These are phyloP conservation scores for Drosophila jambulina DNA, from an alignment of 1,140 invertebrate species.

Conservation along the genomic window DNA sequence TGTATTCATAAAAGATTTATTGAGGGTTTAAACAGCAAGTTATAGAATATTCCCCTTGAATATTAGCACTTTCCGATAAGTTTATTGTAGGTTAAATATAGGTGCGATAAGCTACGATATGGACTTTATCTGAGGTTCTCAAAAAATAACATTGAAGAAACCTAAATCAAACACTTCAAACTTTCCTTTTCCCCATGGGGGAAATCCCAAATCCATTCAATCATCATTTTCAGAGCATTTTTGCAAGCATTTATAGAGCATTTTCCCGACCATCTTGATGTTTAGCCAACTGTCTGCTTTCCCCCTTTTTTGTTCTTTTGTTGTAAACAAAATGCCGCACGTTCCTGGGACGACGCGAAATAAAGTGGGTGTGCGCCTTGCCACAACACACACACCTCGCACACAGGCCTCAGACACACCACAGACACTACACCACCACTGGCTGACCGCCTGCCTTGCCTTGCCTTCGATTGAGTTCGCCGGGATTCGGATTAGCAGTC, in stretches of 20 bases:
- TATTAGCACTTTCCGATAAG: neutral
- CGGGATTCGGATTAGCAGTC: conserved; percentile 40
- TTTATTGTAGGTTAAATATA: neutral
- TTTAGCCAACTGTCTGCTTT: neutral
- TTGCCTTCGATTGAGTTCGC: conserved; percentile 34
- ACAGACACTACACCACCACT: neutral
- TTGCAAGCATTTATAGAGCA: conserved; percentile 10
- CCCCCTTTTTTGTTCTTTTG: conserved; percentile 30
- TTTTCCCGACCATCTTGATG: conserved; percentile 13
- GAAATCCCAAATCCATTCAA: neutral
- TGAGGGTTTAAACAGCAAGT: neutral
- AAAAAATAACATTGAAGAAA: neutral
- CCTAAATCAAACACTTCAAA: neutral
- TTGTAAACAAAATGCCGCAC: conserved; percentile 66
- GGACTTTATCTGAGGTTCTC: neutral
- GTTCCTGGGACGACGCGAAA: conserved; percentile 14
- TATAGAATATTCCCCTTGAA: neutral
- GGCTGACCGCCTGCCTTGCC: neutral
- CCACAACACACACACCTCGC: conserved; percentile 6
- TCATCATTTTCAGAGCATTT: neutral
- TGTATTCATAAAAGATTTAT: too few species aligned
- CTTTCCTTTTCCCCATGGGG: neutral
- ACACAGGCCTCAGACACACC: conserved; percentile 6
- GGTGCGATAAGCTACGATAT: neutral
- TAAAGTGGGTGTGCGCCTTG: conserved; percentile 23